Evolutionary conservation across 2,113 vertebrate genomes (phyloP).

Genomic region (Ceyx margarethae): DNA sequence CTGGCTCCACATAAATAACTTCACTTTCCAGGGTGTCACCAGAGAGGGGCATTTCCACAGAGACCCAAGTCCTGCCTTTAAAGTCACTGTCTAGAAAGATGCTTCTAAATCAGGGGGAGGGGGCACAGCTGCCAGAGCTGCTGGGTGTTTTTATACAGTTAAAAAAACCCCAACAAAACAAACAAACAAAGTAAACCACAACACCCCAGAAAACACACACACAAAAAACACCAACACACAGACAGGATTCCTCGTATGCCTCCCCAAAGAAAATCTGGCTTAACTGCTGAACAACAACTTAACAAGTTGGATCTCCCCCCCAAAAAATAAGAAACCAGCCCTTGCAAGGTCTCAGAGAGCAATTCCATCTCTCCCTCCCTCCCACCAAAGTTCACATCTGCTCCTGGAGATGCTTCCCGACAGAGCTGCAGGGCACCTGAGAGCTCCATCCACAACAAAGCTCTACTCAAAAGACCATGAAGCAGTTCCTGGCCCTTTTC

Average conservation of each 20-base stretch:
- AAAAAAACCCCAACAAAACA: background rate
- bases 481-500: constrained; percentile 17
- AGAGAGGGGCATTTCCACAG: background rate
- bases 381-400: background rate
- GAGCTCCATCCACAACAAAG: background rate
- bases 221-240: background rate
- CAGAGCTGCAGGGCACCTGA: constrained; percentile 27
- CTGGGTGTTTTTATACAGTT: too few relatives aligned
- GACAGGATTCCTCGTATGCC: background rate
- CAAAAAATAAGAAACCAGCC: background rate
- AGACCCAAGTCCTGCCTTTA: background rate
- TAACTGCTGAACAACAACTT: background rate
- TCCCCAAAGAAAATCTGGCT: background rate
- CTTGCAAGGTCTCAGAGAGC: background rate
- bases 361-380: background rate
- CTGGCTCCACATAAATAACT: background rate
- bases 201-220: background rate
- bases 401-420: background rate
- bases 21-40: background rate
- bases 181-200: background rate
- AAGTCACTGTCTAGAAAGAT: background rate
- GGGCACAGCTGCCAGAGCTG: background rate
- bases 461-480: background rate
- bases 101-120: background rate
- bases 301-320: background rate